Percentiles rank a stretch among this genome's conserved stretches.
These are phyloP conservation scores for Brachyopa scutellaris DNA, from an alignment of 2,888 invertebrate genomes.

Conservation along the genomic window DNA sequence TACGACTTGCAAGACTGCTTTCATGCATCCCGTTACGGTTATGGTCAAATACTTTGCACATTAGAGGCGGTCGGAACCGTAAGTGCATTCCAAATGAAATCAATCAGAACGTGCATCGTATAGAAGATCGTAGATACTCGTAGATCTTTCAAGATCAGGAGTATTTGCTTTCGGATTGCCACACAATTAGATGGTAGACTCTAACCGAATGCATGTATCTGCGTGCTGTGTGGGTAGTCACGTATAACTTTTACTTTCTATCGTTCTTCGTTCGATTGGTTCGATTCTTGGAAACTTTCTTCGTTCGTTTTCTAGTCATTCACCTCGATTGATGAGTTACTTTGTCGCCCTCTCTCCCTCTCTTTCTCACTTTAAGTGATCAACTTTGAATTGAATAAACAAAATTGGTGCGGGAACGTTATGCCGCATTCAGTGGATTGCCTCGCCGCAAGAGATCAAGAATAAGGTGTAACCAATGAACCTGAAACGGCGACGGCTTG, in stretches of 20 bases:
- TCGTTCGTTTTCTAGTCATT: constrained; percentile 62
- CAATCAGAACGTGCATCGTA: constrained; percentile 26
- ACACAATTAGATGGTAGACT: constrained; percentile 23
- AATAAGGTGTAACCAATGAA: constrained; percentile 14
- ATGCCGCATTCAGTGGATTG: too few species aligned
- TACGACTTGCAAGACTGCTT: constrained; percentile 38
- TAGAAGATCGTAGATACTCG: constrained; percentile 13
- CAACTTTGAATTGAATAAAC: neutral
- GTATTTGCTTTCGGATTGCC: constrained; percentile 39
- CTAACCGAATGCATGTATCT: constrained; percentile 6
- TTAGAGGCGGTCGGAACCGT: neutral
- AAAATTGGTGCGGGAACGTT: neutral
- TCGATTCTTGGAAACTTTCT: constrained; percentile 55
- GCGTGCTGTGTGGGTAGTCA: constrained; percentile 16
- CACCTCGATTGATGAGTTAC: constrained; percentile 44
- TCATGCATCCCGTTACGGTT: constrained; percentile 36
- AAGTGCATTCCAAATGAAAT: constrained; percentile 9
- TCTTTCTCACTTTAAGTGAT: neutral
- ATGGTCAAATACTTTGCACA: constrained; percentile 10
- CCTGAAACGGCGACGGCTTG: neutral
- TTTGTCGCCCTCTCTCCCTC: too few species aligned
- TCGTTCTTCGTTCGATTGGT: constrained; percentile 31
- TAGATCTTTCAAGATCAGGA: constrained; percentile 48
- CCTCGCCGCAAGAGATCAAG: too few species aligned
- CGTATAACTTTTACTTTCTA: constrained; percentile 65